Evolutionary conservation across 2,888 invertebrate genomes (phyloP).

Genomic region (Hirtodrosophila confusa): DNA sequence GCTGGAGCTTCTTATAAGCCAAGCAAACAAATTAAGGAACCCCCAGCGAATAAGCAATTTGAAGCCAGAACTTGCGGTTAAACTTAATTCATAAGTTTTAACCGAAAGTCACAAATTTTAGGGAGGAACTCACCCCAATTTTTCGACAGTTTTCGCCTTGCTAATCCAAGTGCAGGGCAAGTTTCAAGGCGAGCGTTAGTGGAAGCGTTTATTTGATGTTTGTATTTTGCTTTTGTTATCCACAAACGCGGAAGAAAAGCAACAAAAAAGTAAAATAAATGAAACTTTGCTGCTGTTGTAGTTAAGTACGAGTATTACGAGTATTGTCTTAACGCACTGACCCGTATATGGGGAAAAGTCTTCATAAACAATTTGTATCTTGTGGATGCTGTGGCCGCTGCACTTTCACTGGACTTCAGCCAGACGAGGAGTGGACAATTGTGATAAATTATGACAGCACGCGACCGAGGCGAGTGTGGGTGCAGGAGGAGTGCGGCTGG

Average conservation of each 20-base stretch:
- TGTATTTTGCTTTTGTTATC: not conserved
- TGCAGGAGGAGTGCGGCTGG: not conserved
- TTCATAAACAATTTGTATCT: slow-evolving; percentile 67
- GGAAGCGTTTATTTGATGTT: slow-evolving; percentile 13
- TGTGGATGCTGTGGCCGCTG: slow-evolving; percentile 31
- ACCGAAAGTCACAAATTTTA: slow-evolving; percentile 46
- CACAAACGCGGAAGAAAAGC: too few species aligned
- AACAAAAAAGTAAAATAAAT: not conserved
- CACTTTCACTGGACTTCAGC: slow-evolving; percentile 52
- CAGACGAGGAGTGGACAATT: slow-evolving; percentile 62
- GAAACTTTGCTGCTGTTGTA: slow-evolving; percentile 15
- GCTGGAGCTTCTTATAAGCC: too few species aligned
- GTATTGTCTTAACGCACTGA: slow-evolving; percentile 68
- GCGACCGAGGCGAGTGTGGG: slow-evolving; percentile 45
- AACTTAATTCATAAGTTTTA: slow-evolving; percentile 43
- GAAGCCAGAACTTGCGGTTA: slow-evolving; percentile 8
- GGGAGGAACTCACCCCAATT: slow-evolving; percentile 50
- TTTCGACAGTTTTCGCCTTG: slow-evolving; percentile 4
- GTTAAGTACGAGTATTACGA: slow-evolving; percentile 21
- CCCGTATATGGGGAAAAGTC: slow-evolving; percentile 46
- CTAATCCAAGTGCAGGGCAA: slow-evolving; percentile 20
- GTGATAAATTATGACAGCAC: slow-evolving; percentile 76
- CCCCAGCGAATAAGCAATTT: not conserved
- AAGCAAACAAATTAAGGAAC: too few species aligned
- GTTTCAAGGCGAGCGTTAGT: slow-evolving; percentile 2